Percentiles rank a stretch among this genome's conserved stretches.
Evolutionary conservation across 2,888 invertebrate species (phyloP).

Genomic region (Bellardia bayeri): DNA sequence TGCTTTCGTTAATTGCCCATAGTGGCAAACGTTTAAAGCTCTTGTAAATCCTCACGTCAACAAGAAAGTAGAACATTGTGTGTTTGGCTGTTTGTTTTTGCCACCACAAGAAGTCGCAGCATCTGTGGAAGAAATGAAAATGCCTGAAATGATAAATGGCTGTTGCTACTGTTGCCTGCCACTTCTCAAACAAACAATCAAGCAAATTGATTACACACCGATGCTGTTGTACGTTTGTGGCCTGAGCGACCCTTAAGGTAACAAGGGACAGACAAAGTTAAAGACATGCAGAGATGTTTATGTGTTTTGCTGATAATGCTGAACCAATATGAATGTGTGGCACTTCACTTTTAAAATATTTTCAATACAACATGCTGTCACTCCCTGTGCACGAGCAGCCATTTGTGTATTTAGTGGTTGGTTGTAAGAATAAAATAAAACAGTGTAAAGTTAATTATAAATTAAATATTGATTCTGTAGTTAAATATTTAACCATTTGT

Average conservation of each 20-base stretch:
- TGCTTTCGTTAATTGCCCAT: conserved; percentile 82
- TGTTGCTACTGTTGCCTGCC: conserved; percentile 49
- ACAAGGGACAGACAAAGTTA: conserved; percentile 46
- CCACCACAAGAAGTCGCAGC: conserved; percentile 27
- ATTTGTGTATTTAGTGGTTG: conserved; percentile 55
- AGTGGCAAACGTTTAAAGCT: conserved; percentile 82
- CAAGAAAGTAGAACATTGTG: conserved; percentile 32
- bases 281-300: conserved; percentile 25
- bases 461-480: conserved; percentile 83
- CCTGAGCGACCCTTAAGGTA: conserved; percentile 67
- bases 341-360: conserved; percentile 67
- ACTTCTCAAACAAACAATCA: conserved; percentile 38
- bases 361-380: conserved; percentile 40
- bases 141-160: conserved; percentile 57
- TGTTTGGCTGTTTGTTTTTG: conserved; percentile 32
- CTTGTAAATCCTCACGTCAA: conserved; percentile 76
- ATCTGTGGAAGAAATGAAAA: conserved; percentile 21
- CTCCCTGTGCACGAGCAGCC: neutral
- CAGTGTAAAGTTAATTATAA: conserved; percentile 82
- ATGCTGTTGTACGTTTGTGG: neutral
- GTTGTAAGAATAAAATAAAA: conserved; percentile 45
- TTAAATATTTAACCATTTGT: conserved; percentile 4
- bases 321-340: conserved; percentile 59
- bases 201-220: conserved; percentile 22
- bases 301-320: conserved; percentile 7